Conservation (phyloP, 1,140 invertebrate species). For the Neodiprion fabricii region DNA sequence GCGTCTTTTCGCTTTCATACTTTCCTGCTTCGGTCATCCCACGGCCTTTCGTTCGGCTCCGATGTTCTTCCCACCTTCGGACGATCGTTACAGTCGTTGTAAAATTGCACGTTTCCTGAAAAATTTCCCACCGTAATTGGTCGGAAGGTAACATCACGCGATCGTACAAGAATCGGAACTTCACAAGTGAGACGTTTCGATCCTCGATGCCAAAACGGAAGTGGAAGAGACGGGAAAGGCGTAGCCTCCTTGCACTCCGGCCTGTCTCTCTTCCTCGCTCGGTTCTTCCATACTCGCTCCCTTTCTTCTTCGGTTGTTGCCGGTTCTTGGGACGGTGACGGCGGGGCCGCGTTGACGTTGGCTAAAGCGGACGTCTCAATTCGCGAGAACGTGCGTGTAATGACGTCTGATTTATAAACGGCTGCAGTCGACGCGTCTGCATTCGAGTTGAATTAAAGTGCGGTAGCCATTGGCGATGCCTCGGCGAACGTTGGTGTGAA, state of each 20-base stretch:
- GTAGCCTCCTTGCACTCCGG: no score
- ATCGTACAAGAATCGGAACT: no score
- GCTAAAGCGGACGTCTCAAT: neutral
- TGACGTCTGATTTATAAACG: constrained; percentile 2
- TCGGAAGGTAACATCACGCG: no score
- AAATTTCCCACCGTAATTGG: no score
- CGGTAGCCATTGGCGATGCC: neutral
- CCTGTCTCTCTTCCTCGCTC: neutral
- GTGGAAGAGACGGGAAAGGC: neutral
- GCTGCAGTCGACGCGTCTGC: neutral
- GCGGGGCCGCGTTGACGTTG: neutral
- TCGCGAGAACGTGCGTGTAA: neutral
- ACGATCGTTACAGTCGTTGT: no score
- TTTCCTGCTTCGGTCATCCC: neutral
- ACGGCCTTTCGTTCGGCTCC: neutral
- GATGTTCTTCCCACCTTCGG: no score
- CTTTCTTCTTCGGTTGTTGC: neutral
- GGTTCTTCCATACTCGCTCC: neutral
- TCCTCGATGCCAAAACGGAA: neutral
- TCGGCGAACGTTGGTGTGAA: neutral
- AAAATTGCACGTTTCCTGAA: no score
- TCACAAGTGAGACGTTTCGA: no score
- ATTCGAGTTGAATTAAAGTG: neutral
- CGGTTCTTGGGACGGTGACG: neutral
- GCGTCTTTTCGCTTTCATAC: neutral